Base-by-base conservation (phyloP, 1,140 invertebrate genomes). In the Spodoptera litura region DNA sequence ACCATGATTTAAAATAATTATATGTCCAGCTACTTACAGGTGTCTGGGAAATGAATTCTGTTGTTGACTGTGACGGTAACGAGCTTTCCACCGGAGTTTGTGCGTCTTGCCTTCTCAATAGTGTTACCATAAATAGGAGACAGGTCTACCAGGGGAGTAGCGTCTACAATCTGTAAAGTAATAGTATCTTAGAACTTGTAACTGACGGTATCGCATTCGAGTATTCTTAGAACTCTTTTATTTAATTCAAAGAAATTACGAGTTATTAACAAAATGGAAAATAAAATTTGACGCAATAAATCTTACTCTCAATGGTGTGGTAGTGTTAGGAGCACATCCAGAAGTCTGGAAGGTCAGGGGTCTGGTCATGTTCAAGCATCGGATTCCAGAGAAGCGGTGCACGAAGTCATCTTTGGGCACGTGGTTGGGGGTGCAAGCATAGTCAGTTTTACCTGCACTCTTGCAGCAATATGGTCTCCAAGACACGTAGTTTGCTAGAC, bases 321-420 rank as follows among this genome's bases (percentile, higher is more conserved):
- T 35, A 4, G 79, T 75, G 3, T 25, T 6, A 0, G 84, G 66
- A 0, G 80, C 79, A 59, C 86, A 87, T 3, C 84, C 84, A 25
- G 86, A 10, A 4, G 53, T 66, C 59, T 86, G 84, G 55, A 83
- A 87, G 0, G 86, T 87, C 12, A 85, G 81, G 9, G 84, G 64
- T 56, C 79, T 53, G 0, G 86, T 87, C 70, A 86, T 64, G 31
- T 87, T 87, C 25, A 87, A 53, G 25, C 86, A 87, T 2, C 84
- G 58, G 6, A 86, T 71, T 9, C 76, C 58, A 20, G 71, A 83
- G n/a, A 64, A 72, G 3, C 86, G 73, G n/a, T 86, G 70, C 9
- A 83, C 78, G 0, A 83, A 44, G 56, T 87, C 86, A 49, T 83
- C 79, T 2, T 74, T 13, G 0, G 79, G 55, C 4, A 87, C 86